Percentiles rank a stretch among this genome's conserved stretches.
Evolutionary conservation across 2,888 invertebrate genomes (phyloP).

Genomic region (Cryptus armator): DNA sequence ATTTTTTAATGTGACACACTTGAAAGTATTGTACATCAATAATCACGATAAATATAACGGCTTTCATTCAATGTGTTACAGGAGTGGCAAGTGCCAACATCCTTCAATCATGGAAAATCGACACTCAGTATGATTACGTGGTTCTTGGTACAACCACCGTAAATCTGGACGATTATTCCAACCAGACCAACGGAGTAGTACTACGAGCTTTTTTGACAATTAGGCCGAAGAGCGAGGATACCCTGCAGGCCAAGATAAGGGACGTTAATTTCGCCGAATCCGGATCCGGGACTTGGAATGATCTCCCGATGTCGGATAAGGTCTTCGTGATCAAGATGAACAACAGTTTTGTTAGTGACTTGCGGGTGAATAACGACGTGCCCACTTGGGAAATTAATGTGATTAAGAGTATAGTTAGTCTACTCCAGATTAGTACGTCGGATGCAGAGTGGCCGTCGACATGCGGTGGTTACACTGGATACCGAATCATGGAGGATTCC

Average conservation of each 20-base stretch:
- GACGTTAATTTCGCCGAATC: constrained; percentile 87
- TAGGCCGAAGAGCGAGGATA: constrained; percentile 86
- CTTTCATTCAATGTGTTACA: neutral
- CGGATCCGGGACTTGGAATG: constrained; percentile 86
- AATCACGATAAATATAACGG: neutral
- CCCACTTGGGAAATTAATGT: constrained; percentile 89
- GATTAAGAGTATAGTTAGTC: constrained; percentile 89
- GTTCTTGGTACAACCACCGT: constrained; percentile 87
- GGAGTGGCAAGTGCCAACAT: constrained; percentile 70
- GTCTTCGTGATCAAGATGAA: constrained; percentile 88
- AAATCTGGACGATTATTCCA: constrained; percentile 86
- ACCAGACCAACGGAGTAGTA: constrained; percentile 86
- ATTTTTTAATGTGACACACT: constrained; percentile 40
- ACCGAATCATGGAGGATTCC: constrained; percentile 90
- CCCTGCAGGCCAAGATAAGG: constrained; percentile 85
- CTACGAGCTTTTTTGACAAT: constrained; percentile 87
- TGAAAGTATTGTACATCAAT: neutral
- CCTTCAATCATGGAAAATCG: constrained; percentile 79
- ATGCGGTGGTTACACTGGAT: constrained; percentile 80
- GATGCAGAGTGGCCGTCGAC: constrained; percentile 87
- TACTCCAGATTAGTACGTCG: constrained; percentile 89
- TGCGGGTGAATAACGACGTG: constrained; percentile 87
- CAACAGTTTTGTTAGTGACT: constrained; percentile 88
- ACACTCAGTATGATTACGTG: constrained; percentile 82
- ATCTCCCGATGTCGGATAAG: constrained; percentile 86